Conservation (phyloP, 2,888 invertebrate genomes). For the Romanomermis culicivorax region DNA sequence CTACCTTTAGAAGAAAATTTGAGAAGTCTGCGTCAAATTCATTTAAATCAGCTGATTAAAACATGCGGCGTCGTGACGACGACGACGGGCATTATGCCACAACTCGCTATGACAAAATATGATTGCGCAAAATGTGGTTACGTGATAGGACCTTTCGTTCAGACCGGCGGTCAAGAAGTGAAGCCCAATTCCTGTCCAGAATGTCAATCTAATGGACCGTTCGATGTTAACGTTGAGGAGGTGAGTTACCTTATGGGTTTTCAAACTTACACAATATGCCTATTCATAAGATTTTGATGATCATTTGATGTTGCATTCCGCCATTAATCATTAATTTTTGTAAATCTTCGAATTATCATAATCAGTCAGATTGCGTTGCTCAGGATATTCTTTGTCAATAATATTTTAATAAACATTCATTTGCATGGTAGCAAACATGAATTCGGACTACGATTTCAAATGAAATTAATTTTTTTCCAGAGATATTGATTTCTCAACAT, state of each 20-base stretch:
- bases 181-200: constrained; percentile 91
- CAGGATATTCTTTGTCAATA: too few species aligned
- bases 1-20: constrained; percentile 86
- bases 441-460: too few species aligned
- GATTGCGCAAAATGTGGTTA: constrained; percentile 90
- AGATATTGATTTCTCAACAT: too few species aligned
- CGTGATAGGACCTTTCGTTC: constrained; percentile 81
- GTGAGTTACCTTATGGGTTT: constrained; percentile 20
- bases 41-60: constrained; percentile 75
- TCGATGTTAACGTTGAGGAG: constrained; percentile 86
- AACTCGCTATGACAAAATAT: constrained; percentile 80
- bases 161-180: constrained; percentile 73
- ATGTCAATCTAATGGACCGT: constrained; percentile 86
- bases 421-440: too few species aligned
- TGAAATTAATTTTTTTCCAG: too few species aligned
- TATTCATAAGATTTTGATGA: too few species aligned
- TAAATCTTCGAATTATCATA: too few species aligned
- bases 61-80: constrained; percentile 84
- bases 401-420: too few species aligned
- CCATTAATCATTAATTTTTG: too few species aligned
- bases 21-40: constrained; percentile 53
- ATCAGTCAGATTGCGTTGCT: too few species aligned
- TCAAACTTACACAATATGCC: too few species aligned
- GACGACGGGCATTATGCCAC: constrained; percentile 81
- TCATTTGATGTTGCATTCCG: too few species aligned